phyloP scores from a whole-genome alignment of 1,140 invertebrate genomes.

The Cepaea nemoralis region DNA sequence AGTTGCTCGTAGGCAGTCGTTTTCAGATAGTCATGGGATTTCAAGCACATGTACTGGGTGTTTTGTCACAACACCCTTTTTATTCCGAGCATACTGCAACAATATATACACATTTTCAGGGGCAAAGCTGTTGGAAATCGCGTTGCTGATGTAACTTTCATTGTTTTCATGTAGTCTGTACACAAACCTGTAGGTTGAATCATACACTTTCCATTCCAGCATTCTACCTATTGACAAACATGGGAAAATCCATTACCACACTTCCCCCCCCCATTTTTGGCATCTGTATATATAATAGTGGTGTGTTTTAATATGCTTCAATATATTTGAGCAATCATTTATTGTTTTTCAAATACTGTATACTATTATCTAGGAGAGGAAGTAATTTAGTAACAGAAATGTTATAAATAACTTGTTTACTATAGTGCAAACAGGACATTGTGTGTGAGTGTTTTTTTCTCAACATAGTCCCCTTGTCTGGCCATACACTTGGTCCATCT shows the following conservation, averaged over 20 bases:
- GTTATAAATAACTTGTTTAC: no score
- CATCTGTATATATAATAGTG: neutral
- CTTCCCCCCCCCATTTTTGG: neutral
- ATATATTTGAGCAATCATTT: no score
- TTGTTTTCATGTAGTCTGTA: conserved; percentile 2
- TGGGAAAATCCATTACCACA: neutral
- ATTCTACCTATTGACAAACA: neutral
- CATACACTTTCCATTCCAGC: neutral
- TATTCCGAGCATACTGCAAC: conserved; percentile 1
- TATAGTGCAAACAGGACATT: no score
- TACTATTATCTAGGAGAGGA: no score
- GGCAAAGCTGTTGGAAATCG: neutral
- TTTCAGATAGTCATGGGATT: neutral
- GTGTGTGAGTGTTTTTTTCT: no score
- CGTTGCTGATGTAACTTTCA: neutral
- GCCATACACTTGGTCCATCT: no score
- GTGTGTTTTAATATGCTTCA: conserved; percentile 3
- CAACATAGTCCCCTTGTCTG: no score
- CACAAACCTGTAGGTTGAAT: neutral
- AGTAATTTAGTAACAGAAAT: no score
- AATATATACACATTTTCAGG: neutral
- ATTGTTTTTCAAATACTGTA: no score
- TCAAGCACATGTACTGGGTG: neutral
- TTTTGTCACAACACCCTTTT: neutral
- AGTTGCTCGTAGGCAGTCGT: no score